Percentiles rank a stretch among this genome's conserved stretches.
phyloP scores from a whole-genome alignment of 2,888 invertebrate genomes.

The Calliopum simillimum region DNA sequence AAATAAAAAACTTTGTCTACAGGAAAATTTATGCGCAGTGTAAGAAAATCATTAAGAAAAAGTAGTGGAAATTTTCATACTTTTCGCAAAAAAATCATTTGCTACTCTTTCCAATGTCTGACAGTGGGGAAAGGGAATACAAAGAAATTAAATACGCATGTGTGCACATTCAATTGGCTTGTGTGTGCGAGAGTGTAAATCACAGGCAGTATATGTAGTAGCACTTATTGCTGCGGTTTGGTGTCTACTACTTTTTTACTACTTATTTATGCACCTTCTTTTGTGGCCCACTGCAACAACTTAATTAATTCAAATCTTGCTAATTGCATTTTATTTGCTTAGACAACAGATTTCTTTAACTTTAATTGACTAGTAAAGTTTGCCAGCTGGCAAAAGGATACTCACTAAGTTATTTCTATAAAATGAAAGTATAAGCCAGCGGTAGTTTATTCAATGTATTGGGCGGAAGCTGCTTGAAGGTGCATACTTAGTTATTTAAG shows the following conservation, averaged over 20 bases:
- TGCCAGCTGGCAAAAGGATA: background rate
- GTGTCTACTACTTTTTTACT: slow-evolving; percentile 4
- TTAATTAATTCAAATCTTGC: slow-evolving; percentile 67
- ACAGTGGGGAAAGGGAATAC: background rate
- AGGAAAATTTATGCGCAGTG: slow-evolving; percentile 38
- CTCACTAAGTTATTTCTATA: no score
- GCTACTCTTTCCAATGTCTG: background rate
- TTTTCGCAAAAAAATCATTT: slow-evolving; percentile 14
- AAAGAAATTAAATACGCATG: slow-evolving; percentile 27
- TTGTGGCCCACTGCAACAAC: slow-evolving; percentile 48
- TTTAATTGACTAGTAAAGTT: slow-evolving; percentile 32
- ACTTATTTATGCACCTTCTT: slow-evolving; percentile 16
- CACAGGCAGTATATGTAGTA: background rate
- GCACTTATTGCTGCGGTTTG: background rate
- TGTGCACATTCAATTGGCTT: slow-evolving; percentile 30
- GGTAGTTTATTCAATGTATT: no score
- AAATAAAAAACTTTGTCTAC: slow-evolving; percentile 44
- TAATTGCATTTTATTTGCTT: slow-evolving; percentile 68
- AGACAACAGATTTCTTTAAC: slow-evolving; percentile 53
- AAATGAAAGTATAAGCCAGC: no score
- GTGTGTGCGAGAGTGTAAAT: background rate
- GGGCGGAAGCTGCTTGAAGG: no score
- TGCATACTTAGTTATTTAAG: no score
- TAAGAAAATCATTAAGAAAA: slow-evolving; percentile 9
- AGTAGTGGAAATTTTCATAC: slow-evolving; percentile 2